Evolutionary conservation across 2,113 vertebrate genomes (phyloP).

Genomic region (Plecturocebus donacophilus): DNA sequence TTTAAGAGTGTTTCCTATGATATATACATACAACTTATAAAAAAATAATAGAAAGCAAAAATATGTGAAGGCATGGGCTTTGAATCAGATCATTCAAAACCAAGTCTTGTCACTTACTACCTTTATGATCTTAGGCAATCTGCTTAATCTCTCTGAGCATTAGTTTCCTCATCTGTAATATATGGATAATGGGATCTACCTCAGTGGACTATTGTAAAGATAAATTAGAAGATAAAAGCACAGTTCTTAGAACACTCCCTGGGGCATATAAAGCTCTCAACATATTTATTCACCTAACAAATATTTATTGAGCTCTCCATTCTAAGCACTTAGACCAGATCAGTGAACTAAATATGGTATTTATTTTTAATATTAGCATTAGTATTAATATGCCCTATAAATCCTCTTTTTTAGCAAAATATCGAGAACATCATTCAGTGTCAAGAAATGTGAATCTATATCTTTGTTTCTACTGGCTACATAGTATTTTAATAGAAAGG

Average conservation of each 20-base stretch:
- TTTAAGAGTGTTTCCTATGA: background rate
- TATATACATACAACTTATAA: background rate
- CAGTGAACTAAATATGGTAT: background rate
- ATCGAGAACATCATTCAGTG: background rate
- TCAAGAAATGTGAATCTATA: background rate
- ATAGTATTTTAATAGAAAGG: background rate
- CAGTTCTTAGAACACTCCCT: constrained; percentile 2
- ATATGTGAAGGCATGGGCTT: background rate
- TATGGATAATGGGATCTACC: background rate
- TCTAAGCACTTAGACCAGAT: background rate
- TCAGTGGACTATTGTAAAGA: background rate
- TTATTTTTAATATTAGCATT: background rate
- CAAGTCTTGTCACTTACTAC: background rate
- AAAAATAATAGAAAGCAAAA: background rate
- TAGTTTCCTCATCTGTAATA: constrained; percentile 23
- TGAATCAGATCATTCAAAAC: background rate
- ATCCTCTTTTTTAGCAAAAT: background rate
- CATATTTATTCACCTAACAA: background rate
- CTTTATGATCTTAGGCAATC: background rate
- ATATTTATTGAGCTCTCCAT: constrained; percentile 12
- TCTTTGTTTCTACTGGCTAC: background rate
- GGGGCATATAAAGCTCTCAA: background rate
- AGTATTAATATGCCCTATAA: background rate
- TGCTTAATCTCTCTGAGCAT: constrained; percentile 1
- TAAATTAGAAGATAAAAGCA: constrained; percentile 26